Evolutionary conservation across 2,888 invertebrate genomes (phyloP), one percentile per base, ranked within the genome.

Genomic region (Toxonevra muliebris): DNA sequence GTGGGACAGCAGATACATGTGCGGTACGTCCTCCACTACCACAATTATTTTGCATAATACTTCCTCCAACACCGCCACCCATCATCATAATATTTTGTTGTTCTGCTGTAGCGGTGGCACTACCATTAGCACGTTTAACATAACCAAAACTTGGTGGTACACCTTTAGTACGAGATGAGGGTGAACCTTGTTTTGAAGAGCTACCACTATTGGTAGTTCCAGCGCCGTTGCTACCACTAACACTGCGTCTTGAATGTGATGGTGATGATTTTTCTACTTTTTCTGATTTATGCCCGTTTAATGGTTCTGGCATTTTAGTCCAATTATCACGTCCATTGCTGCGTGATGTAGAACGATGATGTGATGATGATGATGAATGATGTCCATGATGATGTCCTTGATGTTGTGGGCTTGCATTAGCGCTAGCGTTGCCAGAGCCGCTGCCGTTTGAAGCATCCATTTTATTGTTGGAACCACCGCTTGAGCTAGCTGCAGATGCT

Each of bases 131-230:
- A 76, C 93, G 88, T 81, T 94, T 94, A 57, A 93, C 92, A 82
- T 94, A 94, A 62, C 94, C 94, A 79, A 94, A 94, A 83, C 91
- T 93, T 76, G 93, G 93, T 10, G 94, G 93, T 13, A 92, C 93
- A 13, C 90, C 90, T 84, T 93, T 94, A 50, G 90, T 89, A 77
- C 91, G 89, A 17, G 79, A 68, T 30, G 82, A 70, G 17, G 82
- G 77, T 19, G 83, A 78, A 41, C 87, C 79, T 65, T 80, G 80
- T 52, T 82, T 82, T 52, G 81, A 78, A 48, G 77, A 77, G 5
- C 71, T 71, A 64, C 81, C 76, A 68, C 79, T n/a, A n/a, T n/a
- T 79, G 12, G 70, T n/a, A n/a, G n/a, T n/a, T n/a, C n/a, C 86
- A 86, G 40, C 87, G 85, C 53, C 87, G 87, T 74, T 68, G 59